Base-by-base conservation (phyloP, 2,888 invertebrate genomes). In the Epinotia ramella region DNA sequence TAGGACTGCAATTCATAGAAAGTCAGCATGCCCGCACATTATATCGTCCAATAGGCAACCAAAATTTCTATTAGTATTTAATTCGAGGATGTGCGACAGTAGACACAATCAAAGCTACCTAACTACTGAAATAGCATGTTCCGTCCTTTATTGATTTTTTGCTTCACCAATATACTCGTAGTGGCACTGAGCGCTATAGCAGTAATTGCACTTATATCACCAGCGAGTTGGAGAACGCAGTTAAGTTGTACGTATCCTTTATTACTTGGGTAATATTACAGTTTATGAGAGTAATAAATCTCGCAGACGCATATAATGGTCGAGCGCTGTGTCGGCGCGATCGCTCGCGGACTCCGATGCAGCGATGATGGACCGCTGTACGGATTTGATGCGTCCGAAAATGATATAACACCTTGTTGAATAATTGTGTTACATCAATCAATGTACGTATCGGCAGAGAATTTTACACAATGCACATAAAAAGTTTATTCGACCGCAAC, bases 251-350 rank as follows among this genome's bases (percentile, higher is more conserved):
- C 87, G 87, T 87, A 88, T 87, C 85, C 88, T 91, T 91, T 92
- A 92, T 89, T 88, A 88, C 90, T 86, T 78, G 84, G 84, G 89
- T 87, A 88, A 90, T 92, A 89, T 90, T 88, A 88, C 88, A 88
- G 84, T 92, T 92, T 92, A 92, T 89, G 87, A 84, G 84, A 78
- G 87, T 83, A 87, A 90, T 92, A 91, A 92, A 92, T 92, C 89
- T 88, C 82, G 81, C 79, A 84, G 84, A 86, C 87, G 88, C 87
- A 86, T 87, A 84, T 84, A 87, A 81, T 81, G 79, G 75, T 60
- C 65, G 60, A 57, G 60, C 57, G 70, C 70, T 75, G 70, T 33
- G 59, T 57, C 65, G 53, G 75, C 67, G 70, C 66, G 76, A 63
- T 76, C 72, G 65, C 57, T 59, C 65, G 57, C 46, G 67, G 67